Conservation (phyloP, 2,797 vertebrate species). For the Parambassis ranga region DNA sequence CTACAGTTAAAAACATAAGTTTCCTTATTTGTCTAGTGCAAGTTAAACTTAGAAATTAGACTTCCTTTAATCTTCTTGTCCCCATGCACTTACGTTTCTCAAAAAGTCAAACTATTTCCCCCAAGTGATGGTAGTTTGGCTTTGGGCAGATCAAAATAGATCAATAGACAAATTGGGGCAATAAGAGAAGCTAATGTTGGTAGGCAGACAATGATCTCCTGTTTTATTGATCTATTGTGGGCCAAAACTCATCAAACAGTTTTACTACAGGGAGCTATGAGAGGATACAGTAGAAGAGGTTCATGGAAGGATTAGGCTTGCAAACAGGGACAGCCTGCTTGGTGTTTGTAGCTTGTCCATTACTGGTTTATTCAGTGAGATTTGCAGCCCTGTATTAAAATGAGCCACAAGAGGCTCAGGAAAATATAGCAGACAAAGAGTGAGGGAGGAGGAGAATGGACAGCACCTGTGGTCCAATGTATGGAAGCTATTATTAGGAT, state of each 20-base stretch:
- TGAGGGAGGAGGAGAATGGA: constrained; percentile 1
- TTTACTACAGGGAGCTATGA: not conserved
- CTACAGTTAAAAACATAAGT: no score
- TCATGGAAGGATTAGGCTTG: constrained; percentile 4
- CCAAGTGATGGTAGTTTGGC: not conserved
- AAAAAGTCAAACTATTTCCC: not conserved
- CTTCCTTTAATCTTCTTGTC: not conserved
- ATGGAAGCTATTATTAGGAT: not conserved
- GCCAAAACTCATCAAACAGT: constrained; percentile 22
- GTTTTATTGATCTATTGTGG: constrained; percentile 13
- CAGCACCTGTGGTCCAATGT: not conserved
- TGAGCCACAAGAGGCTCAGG: constrained; percentile 4
- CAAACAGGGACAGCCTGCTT: constrained; percentile 11
- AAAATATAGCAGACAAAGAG: constrained; percentile 9
- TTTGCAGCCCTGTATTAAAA: constrained; percentile 22
- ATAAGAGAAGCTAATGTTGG: not conserved
- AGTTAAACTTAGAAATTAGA: no score
- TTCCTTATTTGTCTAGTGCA: no score
- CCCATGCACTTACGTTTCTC: not conserved
- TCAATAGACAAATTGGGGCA: not conserved
- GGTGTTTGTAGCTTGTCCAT: constrained; percentile 5
- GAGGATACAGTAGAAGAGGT: not conserved
- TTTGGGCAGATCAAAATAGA: not conserved
- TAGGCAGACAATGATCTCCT: not conserved
- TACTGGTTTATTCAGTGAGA: constrained; percentile 18